Evolutionary conservation across 2,888 invertebrate genomes (phyloP).

Genomic region (Cyrtodaria siliqua): DNA sequence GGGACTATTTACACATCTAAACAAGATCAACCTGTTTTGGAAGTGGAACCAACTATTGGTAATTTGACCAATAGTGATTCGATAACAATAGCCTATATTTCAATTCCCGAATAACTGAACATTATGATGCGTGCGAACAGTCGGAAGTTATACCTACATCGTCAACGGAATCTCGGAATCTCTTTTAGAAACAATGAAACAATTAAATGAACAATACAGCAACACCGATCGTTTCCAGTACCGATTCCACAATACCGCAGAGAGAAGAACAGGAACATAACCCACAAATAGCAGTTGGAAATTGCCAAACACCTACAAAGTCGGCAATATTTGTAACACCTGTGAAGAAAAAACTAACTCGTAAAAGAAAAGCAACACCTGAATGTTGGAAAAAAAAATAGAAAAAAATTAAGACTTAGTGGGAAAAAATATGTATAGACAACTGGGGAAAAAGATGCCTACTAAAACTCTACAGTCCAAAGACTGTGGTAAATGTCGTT

Average conservation of each 20-base stretch:
- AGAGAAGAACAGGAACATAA: too few species aligned
- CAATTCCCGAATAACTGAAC: slow-evolving; percentile 17
- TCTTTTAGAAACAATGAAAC: too few species aligned
- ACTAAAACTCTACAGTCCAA: slow-evolving; percentile 9
- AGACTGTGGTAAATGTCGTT: slow-evolving; percentile 28
- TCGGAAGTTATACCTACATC: too few species aligned
- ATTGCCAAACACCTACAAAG: slow-evolving; percentile 24
- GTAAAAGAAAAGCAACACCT: slow-evolving; percentile 37
- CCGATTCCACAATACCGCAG: too few species aligned
- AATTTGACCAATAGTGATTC: too few species aligned
- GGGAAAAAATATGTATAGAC: slow-evolving; percentile 40
- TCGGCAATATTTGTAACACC: slow-evolving; percentile 21
- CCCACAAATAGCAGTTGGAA: too few species aligned
- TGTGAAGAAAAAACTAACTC: slow-evolving; percentile 14
- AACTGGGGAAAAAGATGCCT: slow-evolving; percentile 24
- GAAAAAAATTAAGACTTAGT: slow-evolving; percentile 30
- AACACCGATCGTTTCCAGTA: too few species aligned
- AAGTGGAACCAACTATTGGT: neutral
- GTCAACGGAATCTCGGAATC: too few species aligned
- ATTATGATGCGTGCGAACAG: slow-evolving; percentile 28
- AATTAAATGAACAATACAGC: neutral
- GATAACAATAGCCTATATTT: slow-evolving; percentile 5
- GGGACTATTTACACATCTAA: slow-evolving; percentile 14
- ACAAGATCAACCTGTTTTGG: slow-evolving; percentile 5
- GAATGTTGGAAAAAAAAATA: slow-evolving; percentile 41